Evolutionary conservation across 2,888 invertebrate genomes (phyloP).

Genomic region (Cyclophora punctaria): DNA sequence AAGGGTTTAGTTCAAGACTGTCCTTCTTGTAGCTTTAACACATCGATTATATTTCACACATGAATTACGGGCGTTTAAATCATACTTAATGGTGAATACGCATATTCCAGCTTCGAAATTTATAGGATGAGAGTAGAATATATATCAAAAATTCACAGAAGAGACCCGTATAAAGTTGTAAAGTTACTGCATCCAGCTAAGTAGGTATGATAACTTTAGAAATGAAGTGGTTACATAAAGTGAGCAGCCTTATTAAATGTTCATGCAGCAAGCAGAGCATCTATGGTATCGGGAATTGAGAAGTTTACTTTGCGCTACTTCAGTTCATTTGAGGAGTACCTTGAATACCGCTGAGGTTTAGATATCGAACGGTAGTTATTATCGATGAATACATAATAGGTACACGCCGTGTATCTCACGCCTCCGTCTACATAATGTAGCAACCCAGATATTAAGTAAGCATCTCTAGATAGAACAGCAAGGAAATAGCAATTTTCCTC

Average conservation of each 20-base stretch:
- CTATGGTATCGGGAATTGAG: constrained; percentile 24
- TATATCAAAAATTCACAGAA: constrained; percentile 48
- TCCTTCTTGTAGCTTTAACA: constrained; percentile 37
- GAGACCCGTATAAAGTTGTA: constrained; percentile 25
- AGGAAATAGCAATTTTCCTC: constrained; percentile 65
- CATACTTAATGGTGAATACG: constrained; percentile 65
- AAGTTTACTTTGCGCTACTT: constrained; percentile 16
- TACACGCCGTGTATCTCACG: constrained; percentile 10
- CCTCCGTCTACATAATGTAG: constrained; percentile 22
- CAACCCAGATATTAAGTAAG: constrained; percentile 36
- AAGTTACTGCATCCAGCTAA: constrained; percentile 19
- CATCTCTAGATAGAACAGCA: constrained; percentile 48
- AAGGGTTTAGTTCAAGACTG: constrained; percentile 11
- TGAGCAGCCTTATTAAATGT: constrained; percentile 23
- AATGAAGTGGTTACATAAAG: constrained; percentile 21
- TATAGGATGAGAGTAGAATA: constrained; percentile 51
- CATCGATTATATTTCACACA: constrained; percentile 52
- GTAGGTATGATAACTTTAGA: constrained; percentile 22
- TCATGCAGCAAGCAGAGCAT: constrained; percentile 20
- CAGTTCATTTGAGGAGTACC: constrained; percentile 5
- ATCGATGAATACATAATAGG: constrained; percentile 13
- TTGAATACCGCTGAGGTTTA: constrained; percentile 16
- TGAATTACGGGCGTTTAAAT: constrained; percentile 61
- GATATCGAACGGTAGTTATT: constrained; percentile 11
- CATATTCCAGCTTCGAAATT: constrained; percentile 57